Percentiles rank a stretch among this genome's conserved stretches.
phyloP scores from a whole-genome alignment of 2,888 invertebrate genomes.

The Meghimatium bilineatum region DNA sequence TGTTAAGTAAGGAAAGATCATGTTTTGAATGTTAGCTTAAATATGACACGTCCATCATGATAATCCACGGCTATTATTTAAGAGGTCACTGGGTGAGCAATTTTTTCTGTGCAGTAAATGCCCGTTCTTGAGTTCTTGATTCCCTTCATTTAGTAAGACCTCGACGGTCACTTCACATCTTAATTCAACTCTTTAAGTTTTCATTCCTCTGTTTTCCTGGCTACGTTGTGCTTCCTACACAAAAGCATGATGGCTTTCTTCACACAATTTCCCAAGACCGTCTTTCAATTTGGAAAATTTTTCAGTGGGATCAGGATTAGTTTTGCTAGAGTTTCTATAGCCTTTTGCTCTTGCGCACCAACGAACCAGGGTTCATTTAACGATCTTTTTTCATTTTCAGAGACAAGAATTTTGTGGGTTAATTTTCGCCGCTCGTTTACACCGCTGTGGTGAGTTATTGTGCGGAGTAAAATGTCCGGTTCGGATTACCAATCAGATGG shows the following conservation, averaged over 20 bases:
- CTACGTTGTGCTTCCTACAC: background rate
- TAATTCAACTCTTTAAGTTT: background rate
- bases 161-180: background rate
- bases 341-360: conserved; percentile 30
- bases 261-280: background rate
- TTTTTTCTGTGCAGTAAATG: background rate
- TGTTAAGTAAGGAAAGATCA: no score
- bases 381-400: conserved; percentile 51
- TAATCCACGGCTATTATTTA: no score
- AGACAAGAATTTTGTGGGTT: conserved; percentile 44
- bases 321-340: background rate
- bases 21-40: background rate
- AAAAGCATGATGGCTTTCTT: background rate
- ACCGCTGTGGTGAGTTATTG: conserved; percentile 40
- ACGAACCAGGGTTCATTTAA: conserved; percentile 52
- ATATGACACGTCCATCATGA: background rate
- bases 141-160: background rate
- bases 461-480: conserved; percentile 36
- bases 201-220: background rate
- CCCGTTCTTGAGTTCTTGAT: background rate
- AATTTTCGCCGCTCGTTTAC: conserved; percentile 47
- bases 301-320: conserved; percentile 7
- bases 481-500: conserved; percentile 46
- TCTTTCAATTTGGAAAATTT: background rate
- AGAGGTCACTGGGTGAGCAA: background rate